phyloP scores from a whole-genome alignment of 2,888 invertebrate species.

The Stegophylla sp. region DNA sequence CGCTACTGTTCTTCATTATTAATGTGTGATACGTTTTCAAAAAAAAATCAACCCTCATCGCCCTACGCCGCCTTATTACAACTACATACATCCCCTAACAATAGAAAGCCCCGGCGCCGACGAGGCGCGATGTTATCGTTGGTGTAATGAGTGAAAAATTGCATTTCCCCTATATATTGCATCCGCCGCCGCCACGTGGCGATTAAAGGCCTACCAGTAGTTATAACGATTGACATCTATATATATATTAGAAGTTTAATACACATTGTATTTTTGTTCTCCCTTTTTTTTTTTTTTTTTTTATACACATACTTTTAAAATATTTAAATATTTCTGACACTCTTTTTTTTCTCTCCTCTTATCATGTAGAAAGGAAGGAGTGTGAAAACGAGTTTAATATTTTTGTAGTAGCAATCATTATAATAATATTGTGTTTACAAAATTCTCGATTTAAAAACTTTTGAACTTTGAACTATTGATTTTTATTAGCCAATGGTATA shows the following conservation, averaged over 20 bases:
- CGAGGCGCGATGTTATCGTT: constrained; percentile 48
- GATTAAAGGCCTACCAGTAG: constrained; percentile 51
- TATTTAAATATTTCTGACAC: neutral
- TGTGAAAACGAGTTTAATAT: neutral
- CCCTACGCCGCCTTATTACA: neutral
- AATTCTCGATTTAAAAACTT: too few species aligned
- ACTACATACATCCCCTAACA: constrained; percentile 6
- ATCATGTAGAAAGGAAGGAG: neutral
- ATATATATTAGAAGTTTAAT: too few species aligned
- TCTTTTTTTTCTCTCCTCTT: neutral
- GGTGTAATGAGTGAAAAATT: constrained; percentile 59
- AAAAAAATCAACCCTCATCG: constrained; percentile 28
- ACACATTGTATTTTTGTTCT: constrained; percentile 21
- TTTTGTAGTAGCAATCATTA: neutral
- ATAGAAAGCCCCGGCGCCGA: constrained; percentile 40
- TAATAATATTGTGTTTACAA: too few species aligned
- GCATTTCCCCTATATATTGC: constrained; percentile 27
- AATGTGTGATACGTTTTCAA: constrained; percentile 35
- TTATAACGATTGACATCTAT: constrained; percentile 45
- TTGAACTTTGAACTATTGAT: too few species aligned
- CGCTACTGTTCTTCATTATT: constrained; percentile 33
- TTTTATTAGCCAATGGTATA: too few species aligned
- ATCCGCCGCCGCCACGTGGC: too few species aligned
- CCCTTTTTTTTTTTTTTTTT: constrained; percentile 27
- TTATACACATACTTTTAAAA: neutral